phyloP scores from a whole-genome alignment of 1,140 invertebrate species.

The Pachyrhynchus sulphureomaculatus region DNA sequence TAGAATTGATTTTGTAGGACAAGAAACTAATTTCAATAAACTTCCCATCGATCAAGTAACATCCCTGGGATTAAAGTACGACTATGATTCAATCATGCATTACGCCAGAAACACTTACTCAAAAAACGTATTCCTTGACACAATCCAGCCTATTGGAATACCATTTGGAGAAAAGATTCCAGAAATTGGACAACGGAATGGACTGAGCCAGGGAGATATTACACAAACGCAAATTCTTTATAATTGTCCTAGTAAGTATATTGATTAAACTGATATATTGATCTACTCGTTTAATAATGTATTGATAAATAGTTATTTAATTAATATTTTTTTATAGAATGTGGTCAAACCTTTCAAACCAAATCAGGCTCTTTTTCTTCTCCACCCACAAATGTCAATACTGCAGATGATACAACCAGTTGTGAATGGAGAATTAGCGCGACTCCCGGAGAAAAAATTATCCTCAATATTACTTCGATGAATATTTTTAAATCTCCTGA shows the following conservation, averaged over 20 bases:
- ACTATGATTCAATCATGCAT: slow-evolving; percentile 98
- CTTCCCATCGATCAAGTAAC: slow-evolving; percentile 93
- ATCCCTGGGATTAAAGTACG: slow-evolving; percentile 91
- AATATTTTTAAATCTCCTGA: slow-evolving; percentile 85
- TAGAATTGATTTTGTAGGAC: slow-evolving; percentile 77
- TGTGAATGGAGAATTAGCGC: slow-evolving; percentile 97
- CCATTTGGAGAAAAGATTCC: slow-evolving; percentile 72
- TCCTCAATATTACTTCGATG: slow-evolving; percentile 85
- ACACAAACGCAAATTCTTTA: slow-evolving; percentile 95
- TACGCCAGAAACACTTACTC: slow-evolving; percentile 98
- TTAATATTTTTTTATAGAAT: slow-evolving; percentile 62
- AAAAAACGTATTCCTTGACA: slow-evolving; percentile 91
- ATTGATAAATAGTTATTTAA: slow-evolving; percentile 31
- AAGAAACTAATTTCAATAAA: slow-evolving; percentile 99
- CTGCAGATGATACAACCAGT: slow-evolving; percentile 62
- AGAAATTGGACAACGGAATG: slow-evolving; percentile 90
- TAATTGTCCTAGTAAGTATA: slow-evolving; percentile 87
- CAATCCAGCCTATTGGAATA: slow-evolving; percentile 85
- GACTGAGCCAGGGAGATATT: slow-evolving; percentile 90
- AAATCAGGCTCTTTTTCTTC: slow-evolving; percentile 80
- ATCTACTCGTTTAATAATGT: too few species aligned
- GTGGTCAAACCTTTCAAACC: slow-evolving; percentile 89
- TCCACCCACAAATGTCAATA: slow-evolving; percentile 65
- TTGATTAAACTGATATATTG: too few species aligned
- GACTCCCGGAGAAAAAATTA: slow-evolving; percentile 92